These are phyloP conservation scores for Hemiscyllium ocellatum DNA, from an alignment of 2,113 vertebrate genomes.

Conservation along the genomic window DNA sequence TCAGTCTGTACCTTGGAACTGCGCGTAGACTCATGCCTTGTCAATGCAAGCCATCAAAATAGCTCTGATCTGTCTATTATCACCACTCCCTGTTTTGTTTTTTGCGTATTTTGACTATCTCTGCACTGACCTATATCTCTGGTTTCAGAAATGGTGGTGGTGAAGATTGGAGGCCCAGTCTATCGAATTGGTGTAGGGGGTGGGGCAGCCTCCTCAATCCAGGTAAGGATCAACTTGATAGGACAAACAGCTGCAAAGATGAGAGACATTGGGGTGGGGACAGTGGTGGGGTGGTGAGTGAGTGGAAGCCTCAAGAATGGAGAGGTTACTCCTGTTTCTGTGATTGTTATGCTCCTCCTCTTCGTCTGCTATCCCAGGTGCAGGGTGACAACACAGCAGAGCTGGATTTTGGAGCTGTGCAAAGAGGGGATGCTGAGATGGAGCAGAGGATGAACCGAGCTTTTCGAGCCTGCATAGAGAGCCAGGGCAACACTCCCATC, in stretches of 20 bases:
- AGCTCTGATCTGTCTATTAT: background rate
- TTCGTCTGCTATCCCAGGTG: conserved; percentile 51
- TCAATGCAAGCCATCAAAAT: too few relatives aligned
- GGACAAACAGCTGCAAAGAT: background rate
- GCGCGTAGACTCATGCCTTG: too few relatives aligned
- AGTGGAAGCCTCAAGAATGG: background rate
- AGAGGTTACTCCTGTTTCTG: background rate
- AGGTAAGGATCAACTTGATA: conserved; percentile 51
- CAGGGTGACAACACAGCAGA: conserved; percentile 78
- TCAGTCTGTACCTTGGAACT: too few relatives aligned
- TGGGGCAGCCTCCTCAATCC: conserved; percentile 80
- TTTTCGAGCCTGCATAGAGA: conserved; percentile 76
- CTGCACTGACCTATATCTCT: background rate
- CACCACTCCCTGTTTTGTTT: too few relatives aligned
- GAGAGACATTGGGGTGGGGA: background rate
- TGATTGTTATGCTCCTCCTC: background rate
- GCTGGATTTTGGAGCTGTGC: conserved; percentile 77
- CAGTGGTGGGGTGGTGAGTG: background rate
- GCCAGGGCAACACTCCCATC: conserved; percentile 64
- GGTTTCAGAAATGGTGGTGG: conserved; percentile 75
- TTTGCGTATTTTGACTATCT: background rate
- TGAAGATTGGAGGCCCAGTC: conserved; percentile 83
- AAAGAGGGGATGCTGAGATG: conserved; percentile 88
- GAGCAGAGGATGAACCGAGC: conserved; percentile 89
- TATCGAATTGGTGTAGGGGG: conserved; percentile 87